A percentile compares a stretch with the other conserved stretches of the same genome.
These are phyloP conservation scores for Colinus virginianus DNA, from an alignment of 2,113 vertebrate species.

Conservation along the genomic window DNA sequence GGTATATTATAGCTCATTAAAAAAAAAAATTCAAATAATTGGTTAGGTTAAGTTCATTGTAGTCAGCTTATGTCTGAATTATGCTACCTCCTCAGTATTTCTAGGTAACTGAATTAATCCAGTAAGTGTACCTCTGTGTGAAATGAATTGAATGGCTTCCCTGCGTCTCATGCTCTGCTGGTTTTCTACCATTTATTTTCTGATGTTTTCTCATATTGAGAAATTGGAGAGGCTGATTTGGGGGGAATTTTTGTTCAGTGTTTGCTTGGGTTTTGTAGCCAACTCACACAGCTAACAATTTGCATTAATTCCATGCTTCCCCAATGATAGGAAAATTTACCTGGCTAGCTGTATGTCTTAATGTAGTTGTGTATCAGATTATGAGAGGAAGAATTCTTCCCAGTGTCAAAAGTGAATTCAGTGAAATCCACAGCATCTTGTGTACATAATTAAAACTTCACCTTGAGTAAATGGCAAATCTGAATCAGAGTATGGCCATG, in stretches of 20 bases:
- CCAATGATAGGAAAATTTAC: background rate
- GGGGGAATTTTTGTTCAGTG: background rate
- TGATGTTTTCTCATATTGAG: background rate
- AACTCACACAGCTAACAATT: background rate
- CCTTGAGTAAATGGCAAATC: background rate
- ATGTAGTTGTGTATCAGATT: background rate
- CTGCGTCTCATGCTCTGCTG: fast-evolving
- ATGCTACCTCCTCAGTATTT: background rate
- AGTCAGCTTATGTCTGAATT: background rate
- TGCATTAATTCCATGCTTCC: background rate
- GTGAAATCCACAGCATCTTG: background rate
- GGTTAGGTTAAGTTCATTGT: background rate
- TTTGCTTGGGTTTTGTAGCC: background rate
- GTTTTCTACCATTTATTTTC: background rate
- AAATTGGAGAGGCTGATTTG: background rate
- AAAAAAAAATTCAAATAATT: background rate
- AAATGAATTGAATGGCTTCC: background rate
- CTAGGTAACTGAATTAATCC: background rate
- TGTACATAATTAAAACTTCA: background rate
- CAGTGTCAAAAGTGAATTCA: background rate
- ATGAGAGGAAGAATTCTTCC: background rate
- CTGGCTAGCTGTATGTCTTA: background rate
- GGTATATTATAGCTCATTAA: background rate
- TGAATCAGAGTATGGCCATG: background rate
- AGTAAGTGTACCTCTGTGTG: background rate